These are phyloP conservation scores for Platichthys flesus DNA, from an alignment of 2,113 vertebrate species.

Conservation along the genomic window DNA sequence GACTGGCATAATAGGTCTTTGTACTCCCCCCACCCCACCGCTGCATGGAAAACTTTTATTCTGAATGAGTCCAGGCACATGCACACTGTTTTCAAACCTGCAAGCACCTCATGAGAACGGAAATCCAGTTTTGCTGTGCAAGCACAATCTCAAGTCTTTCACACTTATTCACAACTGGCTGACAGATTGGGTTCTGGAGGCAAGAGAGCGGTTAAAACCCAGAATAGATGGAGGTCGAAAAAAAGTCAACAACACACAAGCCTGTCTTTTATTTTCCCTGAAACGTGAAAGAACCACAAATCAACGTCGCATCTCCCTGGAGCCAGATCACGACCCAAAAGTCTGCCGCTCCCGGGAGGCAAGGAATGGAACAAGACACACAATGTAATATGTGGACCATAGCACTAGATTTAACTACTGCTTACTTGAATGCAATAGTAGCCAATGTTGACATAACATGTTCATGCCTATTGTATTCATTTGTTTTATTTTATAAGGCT, in stretches of 20 bases:
- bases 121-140: constrained; percentile 36
- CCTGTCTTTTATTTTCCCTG: constrained; percentile 61
- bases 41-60: constrained; percentile 39
- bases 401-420: constrained; percentile 30
- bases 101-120: constrained; percentile 52
- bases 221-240: constrained; percentile 54
- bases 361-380: constrained; percentile 21
- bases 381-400: not conserved
- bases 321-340: constrained; percentile 57
- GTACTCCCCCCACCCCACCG: constrained; percentile 31
- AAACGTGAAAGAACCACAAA: constrained; percentile 62
- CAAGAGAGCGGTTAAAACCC: constrained; percentile 48
- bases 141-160: constrained; percentile 44
- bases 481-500: not conserved
- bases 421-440: not conserved
- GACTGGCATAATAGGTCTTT: constrained; percentile 65
- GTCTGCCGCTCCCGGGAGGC: not conserved
- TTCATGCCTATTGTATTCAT: not conserved
- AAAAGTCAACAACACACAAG: constrained; percentile 55
- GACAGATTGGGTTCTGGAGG: constrained; percentile 60
- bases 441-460: constrained; percentile 13
- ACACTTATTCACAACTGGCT: constrained; percentile 58
- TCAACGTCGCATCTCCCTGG: constrained; percentile 53
- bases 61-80: constrained; percentile 31
- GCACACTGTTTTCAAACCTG: constrained; percentile 39